Evolutionary conservation across 2,113 vertebrate genomes (phyloP).

Genomic region (Phodopus roborovskii): DNA sequence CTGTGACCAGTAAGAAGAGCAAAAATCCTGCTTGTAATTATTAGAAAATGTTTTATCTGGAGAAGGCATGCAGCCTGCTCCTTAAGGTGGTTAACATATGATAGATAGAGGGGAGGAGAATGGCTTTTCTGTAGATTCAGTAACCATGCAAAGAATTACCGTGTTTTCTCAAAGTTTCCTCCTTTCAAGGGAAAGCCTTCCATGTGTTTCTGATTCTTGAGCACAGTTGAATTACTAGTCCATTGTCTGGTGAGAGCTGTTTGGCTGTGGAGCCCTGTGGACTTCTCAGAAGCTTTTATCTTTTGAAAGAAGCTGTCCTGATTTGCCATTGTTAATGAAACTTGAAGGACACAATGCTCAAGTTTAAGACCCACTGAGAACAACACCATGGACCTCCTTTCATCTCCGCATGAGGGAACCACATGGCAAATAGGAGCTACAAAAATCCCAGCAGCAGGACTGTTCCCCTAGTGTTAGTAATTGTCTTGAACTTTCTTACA

Average conservation of each 20-base stretch:
- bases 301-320: constrained; percentile 77
- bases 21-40: neutral
- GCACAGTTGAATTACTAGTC: constrained; percentile 71
- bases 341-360: constrained; percentile 60
- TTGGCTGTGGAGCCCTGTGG: constrained; percentile 64
- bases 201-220: constrained; percentile 62
- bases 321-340: constrained; percentile 80
- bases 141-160: constrained; percentile 52
- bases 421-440: neutral
- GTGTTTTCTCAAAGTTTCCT: constrained; percentile 58
- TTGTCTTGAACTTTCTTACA: constrained; percentile 54
- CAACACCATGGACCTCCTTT: constrained; percentile 43
- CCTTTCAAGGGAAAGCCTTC: constrained; percentile 62
- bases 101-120: neutral
- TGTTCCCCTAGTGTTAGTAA: neutral
- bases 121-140: constrained; percentile 42
- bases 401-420: constrained; percentile 62
- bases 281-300: constrained; percentile 73
- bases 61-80: neutral
- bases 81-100: constrained; percentile 38
- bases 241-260: constrained; percentile 74
- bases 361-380: constrained; percentile 75
- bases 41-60: neutral
- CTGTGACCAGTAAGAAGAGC: neutral
- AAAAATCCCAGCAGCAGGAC: constrained; percentile 43